Conservation (phyloP, 2,888 invertebrate genomes). For the Poecilus cupreus region DNA sequence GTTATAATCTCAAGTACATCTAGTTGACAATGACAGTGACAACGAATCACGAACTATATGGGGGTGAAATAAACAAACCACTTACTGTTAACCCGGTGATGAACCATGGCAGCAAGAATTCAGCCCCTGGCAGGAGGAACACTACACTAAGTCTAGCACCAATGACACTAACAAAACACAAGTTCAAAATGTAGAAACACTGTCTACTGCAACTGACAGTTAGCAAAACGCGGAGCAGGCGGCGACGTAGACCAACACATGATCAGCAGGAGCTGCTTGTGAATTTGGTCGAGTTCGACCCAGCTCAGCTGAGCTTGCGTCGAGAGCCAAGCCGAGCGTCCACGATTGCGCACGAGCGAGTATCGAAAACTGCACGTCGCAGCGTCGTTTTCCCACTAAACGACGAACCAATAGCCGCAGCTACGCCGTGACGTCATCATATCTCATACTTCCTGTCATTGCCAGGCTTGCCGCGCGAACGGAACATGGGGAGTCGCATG, state of each 20-base stretch:
- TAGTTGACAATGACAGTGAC: constrained; percentile 8
- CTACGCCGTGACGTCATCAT: constrained; percentile 41
- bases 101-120: constrained; percentile 62
- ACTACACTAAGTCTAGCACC: not conserved
- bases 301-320: constrained; percentile 50
- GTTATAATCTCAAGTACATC: not conserved
- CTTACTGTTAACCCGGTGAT: constrained; percentile 64
- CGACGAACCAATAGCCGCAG: constrained; percentile 45
- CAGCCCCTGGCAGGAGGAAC: constrained; percentile 24
- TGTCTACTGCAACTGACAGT: constrained; percentile 29
- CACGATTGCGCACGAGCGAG: constrained; percentile 44
- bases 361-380: constrained; percentile 52
- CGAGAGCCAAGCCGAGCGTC: constrained; percentile 25
- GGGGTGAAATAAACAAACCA: constrained; percentile 34
- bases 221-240: not conserved
- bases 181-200: not conserved
- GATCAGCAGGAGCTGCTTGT: constrained; percentile 7
- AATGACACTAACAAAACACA: constrained; percentile 19
- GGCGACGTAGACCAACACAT: constrained; percentile 23
- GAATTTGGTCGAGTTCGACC: constrained; percentile 35
- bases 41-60: not conserved
- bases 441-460: constrained; percentile 39
- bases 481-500: not conserved
- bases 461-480: not conserved
- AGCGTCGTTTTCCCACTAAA: constrained; percentile 51